phyloP scores from a whole-genome alignment of 2,888 invertebrate genomes.

The Cylloceria caligata region DNA sequence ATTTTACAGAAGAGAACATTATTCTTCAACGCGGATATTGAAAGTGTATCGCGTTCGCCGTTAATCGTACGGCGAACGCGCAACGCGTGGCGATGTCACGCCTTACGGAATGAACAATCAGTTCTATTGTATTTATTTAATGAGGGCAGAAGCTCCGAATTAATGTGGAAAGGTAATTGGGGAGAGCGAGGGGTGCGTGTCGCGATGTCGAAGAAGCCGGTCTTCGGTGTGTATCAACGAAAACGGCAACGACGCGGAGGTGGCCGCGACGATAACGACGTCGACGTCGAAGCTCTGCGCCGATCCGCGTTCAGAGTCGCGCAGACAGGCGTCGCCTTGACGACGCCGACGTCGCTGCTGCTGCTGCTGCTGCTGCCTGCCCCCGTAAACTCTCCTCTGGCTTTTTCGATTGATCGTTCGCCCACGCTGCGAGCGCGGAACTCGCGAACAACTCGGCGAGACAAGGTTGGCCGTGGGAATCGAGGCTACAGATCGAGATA shows the following conservation, averaged over 20 bases:
- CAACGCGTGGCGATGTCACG: not conserved
- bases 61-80: not conserved
- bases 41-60: not conserved
- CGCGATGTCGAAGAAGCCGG: slow-evolving; percentile 32
- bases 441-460: slow-evolving; percentile 8
- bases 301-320: slow-evolving; percentile 67
- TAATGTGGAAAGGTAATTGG: not conserved
- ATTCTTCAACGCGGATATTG: not conserved
- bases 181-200: slow-evolving; percentile 23
- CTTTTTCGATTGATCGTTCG: slow-evolving; percentile 67
- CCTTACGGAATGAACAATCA: slow-evolving; percentile 4
- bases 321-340: slow-evolving; percentile 81
- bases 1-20: not conserved
- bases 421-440: slow-evolving; percentile 26
- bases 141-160: not conserved
- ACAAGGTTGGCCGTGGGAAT: slow-evolving; percentile 80
- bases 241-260: slow-evolving; percentile 33
- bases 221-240: slow-evolving; percentile 29
- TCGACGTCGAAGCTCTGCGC: slow-evolving; percentile 66
- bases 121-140: not conserved
- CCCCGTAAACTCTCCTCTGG: slow-evolving; percentile 50
- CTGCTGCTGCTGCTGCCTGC: slow-evolving; percentile 8
- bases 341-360: slow-evolving; percentile 66
- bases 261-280: slow-evolving; percentile 59
- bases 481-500: slow-evolving; percentile 83